These are phyloP conservation scores for Hipposideros larvatus DNA, from an alignment of 2,797 vertebrate genomes.

Conservation along the genomic window DNA sequence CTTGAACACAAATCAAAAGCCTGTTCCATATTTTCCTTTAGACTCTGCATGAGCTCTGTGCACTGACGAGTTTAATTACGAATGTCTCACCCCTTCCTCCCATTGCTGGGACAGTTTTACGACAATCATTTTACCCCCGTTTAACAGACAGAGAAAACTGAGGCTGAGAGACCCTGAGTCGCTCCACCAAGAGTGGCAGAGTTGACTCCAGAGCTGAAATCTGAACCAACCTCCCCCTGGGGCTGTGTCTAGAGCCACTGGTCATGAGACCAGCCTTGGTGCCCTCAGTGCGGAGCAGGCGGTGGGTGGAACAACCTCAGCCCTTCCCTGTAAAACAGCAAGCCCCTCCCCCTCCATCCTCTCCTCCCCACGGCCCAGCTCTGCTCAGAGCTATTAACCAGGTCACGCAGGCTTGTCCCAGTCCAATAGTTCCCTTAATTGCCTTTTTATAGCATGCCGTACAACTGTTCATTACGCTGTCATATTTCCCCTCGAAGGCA, in stretches of 20 bases:
- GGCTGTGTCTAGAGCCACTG: not conserved
- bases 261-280: not conserved
- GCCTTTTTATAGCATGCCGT: slow-evolving; percentile 90
- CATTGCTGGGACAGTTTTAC: not conserved
- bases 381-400: slow-evolving; percentile 89
- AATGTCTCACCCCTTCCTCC: not conserved
- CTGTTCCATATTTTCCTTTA: not conserved
- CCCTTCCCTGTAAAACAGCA: not conserved
- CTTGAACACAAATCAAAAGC: not conserved
- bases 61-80: not conserved
- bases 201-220: not conserved
- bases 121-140: not conserved
- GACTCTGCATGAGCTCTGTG: not conserved
- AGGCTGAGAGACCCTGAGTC: not conserved
- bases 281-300: not conserved
- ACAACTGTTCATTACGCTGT: slow-evolving; percentile 91
- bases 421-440: slow-evolving; percentile 91
- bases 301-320: not conserved
- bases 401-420: slow-evolving; percentile 89
- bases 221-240: not conserved
- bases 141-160: slow-evolving; percentile 35
- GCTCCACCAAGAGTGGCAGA: not conserved
- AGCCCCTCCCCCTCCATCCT: slow-evolving; percentile 7
- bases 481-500: slow-evolving; percentile 85
- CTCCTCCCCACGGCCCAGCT: slow-evolving; percentile 74